Base-by-base conservation (phyloP, 2,113 vertebrate species). In the Phalacrocorax carbo region DNA sequence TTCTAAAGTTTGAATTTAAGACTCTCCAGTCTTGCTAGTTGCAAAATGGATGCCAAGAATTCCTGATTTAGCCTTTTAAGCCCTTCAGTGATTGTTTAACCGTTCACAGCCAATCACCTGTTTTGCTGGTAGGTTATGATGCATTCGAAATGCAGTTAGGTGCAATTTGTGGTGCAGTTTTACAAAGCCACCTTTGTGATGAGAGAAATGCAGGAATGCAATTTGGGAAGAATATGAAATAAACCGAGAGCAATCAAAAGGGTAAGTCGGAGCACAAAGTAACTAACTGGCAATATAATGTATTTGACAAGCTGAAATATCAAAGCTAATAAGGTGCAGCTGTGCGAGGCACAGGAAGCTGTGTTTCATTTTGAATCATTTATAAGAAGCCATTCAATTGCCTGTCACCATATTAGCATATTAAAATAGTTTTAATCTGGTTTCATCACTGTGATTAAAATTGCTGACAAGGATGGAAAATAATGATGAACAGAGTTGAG, bases 371-470 rank as follows among this genome's bases (percentile, higher is more conserved):
- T 81, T 91, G 81, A 96, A 87, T 65, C 91, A 86, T 97, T 92
- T 94, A 77, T 81, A 94, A 93, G 85, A 77, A 91, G 30, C 86
- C 89, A 57, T 91, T 96, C 90, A 90, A 89, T 80, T 90, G 72
- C 80, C 93, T 88, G 71, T 84, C 92, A 88, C 44, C 66, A 42
- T 69, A 94, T 96, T 97, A 94, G 61, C 94, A 96, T 97, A 93
- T 96, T 94, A 97, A 97, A 98, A 92, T 93, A 94, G 86, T 90
- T 95, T 95, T 90, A 92, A 90, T 98, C 88, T 90, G 71, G 76
- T 88, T 96, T 97, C 96, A 95, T 90, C 90, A 46, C 78, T 92
- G 54, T 95, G 90, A 97, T 97, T 96, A 86, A 97, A 97, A 97
- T 91, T 65, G 73, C 88, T 96, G 95, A 96, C 88, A 93, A 95